Conservation (phyloP, 2,113 vertebrate species). For the Abramis brama region DNA sequence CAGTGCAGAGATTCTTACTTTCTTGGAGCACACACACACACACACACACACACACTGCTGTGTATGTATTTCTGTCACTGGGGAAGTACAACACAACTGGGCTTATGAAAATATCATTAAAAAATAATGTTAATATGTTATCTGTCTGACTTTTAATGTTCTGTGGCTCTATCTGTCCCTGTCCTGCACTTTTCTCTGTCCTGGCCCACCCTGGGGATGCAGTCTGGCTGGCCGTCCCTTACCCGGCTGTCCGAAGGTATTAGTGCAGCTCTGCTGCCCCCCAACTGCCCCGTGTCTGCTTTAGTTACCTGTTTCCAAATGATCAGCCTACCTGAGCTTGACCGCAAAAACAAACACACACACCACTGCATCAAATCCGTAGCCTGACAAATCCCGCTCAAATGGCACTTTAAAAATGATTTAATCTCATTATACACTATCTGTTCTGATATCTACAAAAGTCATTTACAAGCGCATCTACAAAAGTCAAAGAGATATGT, state of each 20-base stretch:
- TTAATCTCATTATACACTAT: background rate
- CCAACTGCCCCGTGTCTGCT: slow-evolving; percentile 35
- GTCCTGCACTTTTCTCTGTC: slow-evolving; percentile 33
- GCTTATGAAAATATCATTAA: slow-evolving; percentile 9
- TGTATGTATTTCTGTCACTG: background rate
- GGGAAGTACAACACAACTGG: background rate
- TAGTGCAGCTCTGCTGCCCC: slow-evolving; percentile 53
- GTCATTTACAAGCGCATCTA: background rate
- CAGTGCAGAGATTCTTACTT: slow-evolving; percentile 45
- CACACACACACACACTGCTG: background rate
- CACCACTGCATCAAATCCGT: background rate
- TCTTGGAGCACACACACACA: slow-evolving; percentile 26
- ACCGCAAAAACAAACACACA: slow-evolving; percentile 42
- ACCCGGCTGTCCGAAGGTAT: slow-evolving; percentile 51
- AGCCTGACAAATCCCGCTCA: background rate
- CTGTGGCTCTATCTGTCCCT: background rate
- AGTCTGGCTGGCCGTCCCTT: slow-evolving; percentile 40
- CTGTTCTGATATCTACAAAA: background rate
- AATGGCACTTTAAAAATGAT: background rate
- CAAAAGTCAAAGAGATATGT: background rate
- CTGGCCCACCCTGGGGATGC: slow-evolving; percentile 25
- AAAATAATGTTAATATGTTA: background rate
- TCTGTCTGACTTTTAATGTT: slow-evolving; percentile 24
- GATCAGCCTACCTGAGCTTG: background rate
- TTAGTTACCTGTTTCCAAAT: slow-evolving; percentile 37